Base-by-base conservation (phyloP, 2,888 invertebrate genomes). In the Alloscopus bannaensis region DNA sequence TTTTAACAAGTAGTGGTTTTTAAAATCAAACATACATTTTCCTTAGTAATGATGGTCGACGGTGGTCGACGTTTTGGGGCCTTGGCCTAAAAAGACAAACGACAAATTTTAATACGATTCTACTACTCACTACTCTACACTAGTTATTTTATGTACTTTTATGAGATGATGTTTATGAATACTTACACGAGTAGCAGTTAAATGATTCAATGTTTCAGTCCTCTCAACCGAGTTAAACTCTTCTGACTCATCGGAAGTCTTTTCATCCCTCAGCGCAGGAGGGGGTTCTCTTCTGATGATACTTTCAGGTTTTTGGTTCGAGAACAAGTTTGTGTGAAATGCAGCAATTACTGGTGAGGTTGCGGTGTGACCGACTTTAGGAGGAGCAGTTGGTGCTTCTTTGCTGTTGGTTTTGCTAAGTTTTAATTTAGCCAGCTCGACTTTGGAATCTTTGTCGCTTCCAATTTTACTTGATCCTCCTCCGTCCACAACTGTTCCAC, bases 1-100 rank as follows among this genome's bases (percentile, higher is more conserved):
- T n/a, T 28, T 26, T 31, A 11, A 31, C n/a, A 13, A 29, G 36
- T 60, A 60, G 36, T 18, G 4, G n/a, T n/a, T n/a, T 18, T 47
- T 20, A 50, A 6, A 6, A 18, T 50, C 36, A 13, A 24, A 85
- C 87, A 80, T 86, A 88, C 88, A 69, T 77, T 85, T 52, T 88
- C 88, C 72, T 87, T 87, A 45, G 87, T 83, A 83, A 89, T 88
- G 66, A 89, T 87, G 78, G 90, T 89, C 31, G 92, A 92, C 1
- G 93, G 93, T n/a, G 91, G 91, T 86, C 93, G 89, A 86, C 93
- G 89, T 80, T 91, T 90, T 40, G 93, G 93, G 81, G 92, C 92
- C 88, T 92, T 92, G 16, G 91, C 92, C 84, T 85, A 88, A 83
- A 76, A 83, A 87, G 22, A 88, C 16, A 57, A 57, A 4, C 18